Percentiles rank a stretch among this genome's conserved stretches.
Conservation (phyloP, 2,113 vertebrate species). For the Heterocephalus glaber region DNA sequence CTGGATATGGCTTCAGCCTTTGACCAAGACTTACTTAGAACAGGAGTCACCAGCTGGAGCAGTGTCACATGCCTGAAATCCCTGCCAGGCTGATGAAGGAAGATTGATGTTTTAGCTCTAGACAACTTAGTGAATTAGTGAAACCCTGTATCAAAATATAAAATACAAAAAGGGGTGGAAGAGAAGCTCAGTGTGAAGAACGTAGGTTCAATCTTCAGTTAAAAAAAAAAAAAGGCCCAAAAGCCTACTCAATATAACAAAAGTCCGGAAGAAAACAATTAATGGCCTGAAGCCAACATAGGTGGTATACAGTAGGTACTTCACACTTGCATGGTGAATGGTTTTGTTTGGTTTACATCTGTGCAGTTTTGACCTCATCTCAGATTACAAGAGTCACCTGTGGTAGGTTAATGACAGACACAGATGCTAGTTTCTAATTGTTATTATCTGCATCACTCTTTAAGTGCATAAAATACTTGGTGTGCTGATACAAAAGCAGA, state of each 20-base stretch:
- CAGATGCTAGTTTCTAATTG: neutral
- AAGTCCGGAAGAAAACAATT: neutral
- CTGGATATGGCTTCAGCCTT: neutral
- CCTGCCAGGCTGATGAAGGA: neutral
- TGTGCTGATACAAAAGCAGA: neutral
- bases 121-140: neutral
- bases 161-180: neutral
- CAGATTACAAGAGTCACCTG: neutral
- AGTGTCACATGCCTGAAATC: neutral
- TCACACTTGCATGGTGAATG: accelerated
- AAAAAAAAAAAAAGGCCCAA: neutral
- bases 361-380: neutral
- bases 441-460: neutral
- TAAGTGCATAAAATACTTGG: neutral
- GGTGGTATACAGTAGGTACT: too few relatives aligned
- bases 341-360: neutral
- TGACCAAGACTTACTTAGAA: neutral
- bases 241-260: neutral
- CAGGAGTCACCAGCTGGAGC: neutral
- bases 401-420: neutral
- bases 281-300: neutral
- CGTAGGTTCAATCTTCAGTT: neutral
- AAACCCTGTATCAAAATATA: neutral
- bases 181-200: neutral
- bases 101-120: neutral